These are phyloP conservation scores for Acanthis flammea DNA, from an alignment of 2,797 vertebrate genomes.

Conservation along the genomic window DNA sequence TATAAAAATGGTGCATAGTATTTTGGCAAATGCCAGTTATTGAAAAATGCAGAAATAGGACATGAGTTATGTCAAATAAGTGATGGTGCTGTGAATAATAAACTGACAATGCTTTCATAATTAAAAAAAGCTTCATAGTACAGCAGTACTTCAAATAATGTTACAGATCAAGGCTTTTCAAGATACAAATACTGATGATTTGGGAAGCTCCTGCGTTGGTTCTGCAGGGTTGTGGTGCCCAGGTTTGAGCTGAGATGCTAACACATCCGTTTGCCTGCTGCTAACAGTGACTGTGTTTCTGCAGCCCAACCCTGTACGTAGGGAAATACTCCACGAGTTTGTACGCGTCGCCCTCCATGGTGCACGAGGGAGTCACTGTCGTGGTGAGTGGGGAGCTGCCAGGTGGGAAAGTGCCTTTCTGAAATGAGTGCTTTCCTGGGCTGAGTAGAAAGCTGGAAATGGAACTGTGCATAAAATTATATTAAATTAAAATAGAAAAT, in stretches of 20 bases:
- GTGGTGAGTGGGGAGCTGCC: slow-evolving; percentile 83
- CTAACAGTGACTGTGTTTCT: not conserved
- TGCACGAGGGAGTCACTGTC: slow-evolving; percentile 94
- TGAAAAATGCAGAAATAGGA: not conserved
- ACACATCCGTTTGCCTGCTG: not conserved
- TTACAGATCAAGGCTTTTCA: not conserved
- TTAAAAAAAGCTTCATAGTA: not conserved
- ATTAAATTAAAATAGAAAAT: not conserved
- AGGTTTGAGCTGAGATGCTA: not conserved
- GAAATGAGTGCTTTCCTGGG: not conserved
- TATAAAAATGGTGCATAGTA: not conserved
- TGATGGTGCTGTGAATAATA: not conserved
- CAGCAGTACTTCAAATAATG: not conserved
- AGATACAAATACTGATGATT: not conserved
- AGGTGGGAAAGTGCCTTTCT: not conserved
- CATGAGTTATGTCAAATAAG: not conserved
- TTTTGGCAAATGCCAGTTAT: not conserved
- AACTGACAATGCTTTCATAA: not conserved
- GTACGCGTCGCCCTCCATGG: slow-evolving; percentile 93
- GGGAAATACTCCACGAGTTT: slow-evolving; percentile 95
- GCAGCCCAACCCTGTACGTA: slow-evolving; percentile 93
- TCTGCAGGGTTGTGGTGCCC: not conserved
- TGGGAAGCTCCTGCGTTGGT: not conserved
- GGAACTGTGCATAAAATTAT: not conserved
- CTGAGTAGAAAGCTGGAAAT: not conserved